These are phyloP conservation scores for Ophion slaviceki DNA, from an alignment of 2,888 invertebrate genomes.

Conservation along the genomic window DNA sequence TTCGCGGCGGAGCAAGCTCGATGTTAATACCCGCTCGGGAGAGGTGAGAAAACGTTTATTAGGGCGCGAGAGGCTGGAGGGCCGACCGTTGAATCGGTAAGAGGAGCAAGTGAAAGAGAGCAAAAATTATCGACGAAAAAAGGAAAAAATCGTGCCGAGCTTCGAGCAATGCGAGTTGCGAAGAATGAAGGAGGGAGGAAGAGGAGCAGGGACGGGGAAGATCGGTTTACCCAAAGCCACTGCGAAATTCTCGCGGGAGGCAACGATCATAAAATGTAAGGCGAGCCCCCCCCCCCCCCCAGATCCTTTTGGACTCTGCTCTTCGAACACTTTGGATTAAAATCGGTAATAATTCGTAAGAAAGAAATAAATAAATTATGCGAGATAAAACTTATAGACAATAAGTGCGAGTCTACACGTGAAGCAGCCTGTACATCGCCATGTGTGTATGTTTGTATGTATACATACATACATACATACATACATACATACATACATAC, in stretches of 20 bases:
- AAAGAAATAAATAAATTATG: background rate
- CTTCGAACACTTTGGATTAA: background rate
- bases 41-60: slow-evolving; percentile 65
- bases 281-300: too few relatives aligned
- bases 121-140: slow-evolving; percentile 27
- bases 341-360: background rate
- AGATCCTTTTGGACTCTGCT: too few relatives aligned
- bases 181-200: background rate
- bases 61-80: slow-evolving; percentile 1
- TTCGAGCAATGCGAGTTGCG: slow-evolving; percentile 24
- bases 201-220: too few relatives aligned
- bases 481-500: background rate
- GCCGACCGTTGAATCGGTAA: slow-evolving; percentile 41
- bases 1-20: slow-evolving; percentile 23
- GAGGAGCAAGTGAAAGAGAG: slow-evolving; percentile 53
- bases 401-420: background rate
- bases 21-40: slow-evolving; percentile 43
- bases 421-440: background rate
- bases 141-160: slow-evolving; percentile 12
- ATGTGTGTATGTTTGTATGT: too few relatives aligned
- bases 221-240: too few relatives aligned
- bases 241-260: too few relatives aligned
- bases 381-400: background rate
- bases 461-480: too few relatives aligned
- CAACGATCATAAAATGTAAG: too few relatives aligned